Conservation (phyloP, 1,140 invertebrate species). For the Drosophila kepulauana region DNA sequence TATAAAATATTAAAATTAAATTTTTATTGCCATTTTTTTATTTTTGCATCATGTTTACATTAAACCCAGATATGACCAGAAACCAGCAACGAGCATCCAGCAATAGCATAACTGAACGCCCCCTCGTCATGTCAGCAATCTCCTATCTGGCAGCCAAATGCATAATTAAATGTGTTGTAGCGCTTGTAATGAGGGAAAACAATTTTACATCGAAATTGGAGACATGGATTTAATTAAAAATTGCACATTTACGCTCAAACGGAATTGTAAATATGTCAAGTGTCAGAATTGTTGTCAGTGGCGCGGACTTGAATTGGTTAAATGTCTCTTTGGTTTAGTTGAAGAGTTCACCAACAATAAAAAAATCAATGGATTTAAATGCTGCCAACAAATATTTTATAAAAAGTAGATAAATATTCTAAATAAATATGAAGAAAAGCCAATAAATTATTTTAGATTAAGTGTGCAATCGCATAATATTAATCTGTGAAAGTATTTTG, state of each 20-base stretch:
- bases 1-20: conserved; percentile 68
- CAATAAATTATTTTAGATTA: background rate
- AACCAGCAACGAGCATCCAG: background rate
- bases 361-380: background rate
- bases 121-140: background rate
- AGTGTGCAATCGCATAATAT: background rate
- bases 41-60: conserved; percentile 31
- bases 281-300: conserved; percentile 7
- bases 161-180: conserved; percentile 60
- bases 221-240: conserved; percentile 54
- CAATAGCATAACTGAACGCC: conserved; percentile 11
- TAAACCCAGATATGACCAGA: conserved; percentile 21
- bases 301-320: background rate
- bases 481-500: background rate
- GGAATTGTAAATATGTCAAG: conserved; percentile 36
- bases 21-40: conserved; percentile 30
- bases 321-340: conserved; percentile 5
- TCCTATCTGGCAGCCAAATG: conserved; percentile 16
- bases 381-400: background rate
- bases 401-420: background rate
- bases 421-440: background rate
- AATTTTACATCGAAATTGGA: conserved; percentile 49
- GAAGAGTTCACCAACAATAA: background rate
- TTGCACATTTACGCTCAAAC: conserved; percentile 25
- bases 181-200: conserved; percentile 58